Evolutionary conservation across 2,113 vertebrate species (phyloP).

Genomic region (Callionymus lyra): DNA sequence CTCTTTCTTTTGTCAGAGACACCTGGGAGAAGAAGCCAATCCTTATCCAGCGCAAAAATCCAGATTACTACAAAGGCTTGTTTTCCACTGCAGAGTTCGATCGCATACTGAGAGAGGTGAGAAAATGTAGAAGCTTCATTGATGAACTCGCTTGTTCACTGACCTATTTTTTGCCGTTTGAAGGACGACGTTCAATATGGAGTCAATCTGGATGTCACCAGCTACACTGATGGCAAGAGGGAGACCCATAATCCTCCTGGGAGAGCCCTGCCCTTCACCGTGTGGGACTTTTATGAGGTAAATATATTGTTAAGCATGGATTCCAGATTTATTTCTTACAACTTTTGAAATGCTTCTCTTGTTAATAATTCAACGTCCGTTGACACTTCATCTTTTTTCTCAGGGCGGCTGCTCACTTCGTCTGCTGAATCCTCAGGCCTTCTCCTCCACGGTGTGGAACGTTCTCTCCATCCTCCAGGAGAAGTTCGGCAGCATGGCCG

Average conservation of each 20-base stretch:
- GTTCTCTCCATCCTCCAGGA: constrained; percentile 89
- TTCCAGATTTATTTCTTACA: too few relatives aligned
- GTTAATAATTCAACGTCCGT: background rate
- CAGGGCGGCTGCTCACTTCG: constrained; percentile 86
- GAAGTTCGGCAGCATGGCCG: constrained; percentile 88
- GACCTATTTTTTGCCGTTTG: background rate
- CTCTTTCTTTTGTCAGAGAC: constrained; percentile 42
- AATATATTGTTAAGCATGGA: background rate
- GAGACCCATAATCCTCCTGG: constrained; percentile 86
- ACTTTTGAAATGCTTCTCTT: too few relatives aligned
- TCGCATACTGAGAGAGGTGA: constrained; percentile 70
- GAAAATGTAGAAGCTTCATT: constrained; percentile 4
- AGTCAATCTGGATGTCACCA: constrained; percentile 89
- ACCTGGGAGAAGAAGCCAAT: constrained; percentile 87
- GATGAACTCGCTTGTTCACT: background rate
- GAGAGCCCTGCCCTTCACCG: constrained; percentile 77
- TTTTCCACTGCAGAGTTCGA: constrained; percentile 90
- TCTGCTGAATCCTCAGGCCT: constrained; percentile 87
- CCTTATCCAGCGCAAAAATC: constrained; percentile 73
- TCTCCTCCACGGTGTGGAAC: constrained; percentile 81
- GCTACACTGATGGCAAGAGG: constrained; percentile 76
- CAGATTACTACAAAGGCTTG: constrained; percentile 78
- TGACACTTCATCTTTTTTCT: background rate
- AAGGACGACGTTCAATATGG: constrained; percentile 80
- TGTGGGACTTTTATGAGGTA: constrained; percentile 86